phyloP scores from a whole-genome alignment of 2,888 invertebrate species.

The Ophion ellenae region DNA sequence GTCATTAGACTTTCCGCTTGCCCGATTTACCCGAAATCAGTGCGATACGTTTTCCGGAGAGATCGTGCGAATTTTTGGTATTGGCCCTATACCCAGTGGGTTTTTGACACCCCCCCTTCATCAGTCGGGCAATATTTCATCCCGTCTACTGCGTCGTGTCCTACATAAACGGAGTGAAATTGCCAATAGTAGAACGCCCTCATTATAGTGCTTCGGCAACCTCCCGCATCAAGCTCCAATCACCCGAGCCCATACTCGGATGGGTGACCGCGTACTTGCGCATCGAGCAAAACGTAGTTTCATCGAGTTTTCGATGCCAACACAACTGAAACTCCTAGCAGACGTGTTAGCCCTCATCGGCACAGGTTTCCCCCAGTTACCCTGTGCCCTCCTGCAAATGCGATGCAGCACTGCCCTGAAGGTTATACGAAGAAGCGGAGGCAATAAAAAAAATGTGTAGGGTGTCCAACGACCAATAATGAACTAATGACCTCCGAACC shows the following conservation, averaged over 20 bases:
- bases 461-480: constrained; percentile 49
- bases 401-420: not conserved
- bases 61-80: not conserved
- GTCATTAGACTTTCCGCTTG: constrained; percentile 61
- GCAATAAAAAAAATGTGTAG: not conserved
- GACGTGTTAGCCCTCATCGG: not conserved
- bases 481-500: constrained; percentile 32
- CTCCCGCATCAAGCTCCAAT: not conserved
- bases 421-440: not conserved
- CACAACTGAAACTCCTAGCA: not conserved
- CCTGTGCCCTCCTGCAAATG: not conserved
- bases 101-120: constrained; percentile 23
- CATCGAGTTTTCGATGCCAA: not conserved
- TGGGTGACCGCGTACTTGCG: not conserved
- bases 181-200: no score
- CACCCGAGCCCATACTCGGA: not conserved
- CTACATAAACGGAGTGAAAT: not conserved
- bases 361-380: not conserved
- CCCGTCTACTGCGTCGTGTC: not conserved
- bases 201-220: no score
- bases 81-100: not conserved
- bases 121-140: not conserved
- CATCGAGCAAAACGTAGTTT: not conserved
- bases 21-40: constrained; percentile 29
- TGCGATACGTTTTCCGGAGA: not conserved